Conservation (phyloP, 1,140 invertebrate genomes). For the Cyrtorhinus lividipennis region DNA sequence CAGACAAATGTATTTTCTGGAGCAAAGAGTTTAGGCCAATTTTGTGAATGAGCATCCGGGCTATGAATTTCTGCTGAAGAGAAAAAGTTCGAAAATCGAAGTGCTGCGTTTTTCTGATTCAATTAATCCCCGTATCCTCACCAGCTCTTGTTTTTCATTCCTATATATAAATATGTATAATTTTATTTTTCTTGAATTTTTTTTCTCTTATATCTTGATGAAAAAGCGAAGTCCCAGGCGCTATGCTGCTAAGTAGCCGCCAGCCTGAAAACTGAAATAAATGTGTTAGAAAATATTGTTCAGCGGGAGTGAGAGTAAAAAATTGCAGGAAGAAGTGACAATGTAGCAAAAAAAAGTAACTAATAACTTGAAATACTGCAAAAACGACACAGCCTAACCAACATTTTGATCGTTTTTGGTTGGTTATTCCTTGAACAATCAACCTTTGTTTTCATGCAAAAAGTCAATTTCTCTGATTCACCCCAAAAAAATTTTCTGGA, state of each 20-base stretch:
- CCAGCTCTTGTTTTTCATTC: not conserved
- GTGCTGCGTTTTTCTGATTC: not conserved
- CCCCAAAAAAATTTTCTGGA: too few relatives aligned
- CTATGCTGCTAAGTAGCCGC: not conserved
- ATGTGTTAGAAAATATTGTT: too few relatives aligned
- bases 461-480: too few relatives aligned
- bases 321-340: too few relatives aligned
- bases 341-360: too few relatives aligned
- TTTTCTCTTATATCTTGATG: not conserved
- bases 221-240: not conserved
- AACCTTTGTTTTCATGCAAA: too few relatives aligned
- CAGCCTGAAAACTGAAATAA: not conserved
- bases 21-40: not conserved
- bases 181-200: not conserved
- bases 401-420: too few relatives aligned
- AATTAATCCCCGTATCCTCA: not conserved
- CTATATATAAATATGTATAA: not conserved
- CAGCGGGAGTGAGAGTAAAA: too few relatives aligned
- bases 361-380: too few relatives aligned
- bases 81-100: not conserved
- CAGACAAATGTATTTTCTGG: too few relatives aligned
- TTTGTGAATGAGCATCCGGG: not conserved
- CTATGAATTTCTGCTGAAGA: conserved; percentile 6
- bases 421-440: too few relatives aligned
- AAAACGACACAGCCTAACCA: too few relatives aligned